Percentiles rank a stretch among this genome's conserved stretches.
These are phyloP conservation scores for Meandrusa payeni DNA, from an alignment of 2,888 invertebrate genomes.

Conservation along the genomic window DNA sequence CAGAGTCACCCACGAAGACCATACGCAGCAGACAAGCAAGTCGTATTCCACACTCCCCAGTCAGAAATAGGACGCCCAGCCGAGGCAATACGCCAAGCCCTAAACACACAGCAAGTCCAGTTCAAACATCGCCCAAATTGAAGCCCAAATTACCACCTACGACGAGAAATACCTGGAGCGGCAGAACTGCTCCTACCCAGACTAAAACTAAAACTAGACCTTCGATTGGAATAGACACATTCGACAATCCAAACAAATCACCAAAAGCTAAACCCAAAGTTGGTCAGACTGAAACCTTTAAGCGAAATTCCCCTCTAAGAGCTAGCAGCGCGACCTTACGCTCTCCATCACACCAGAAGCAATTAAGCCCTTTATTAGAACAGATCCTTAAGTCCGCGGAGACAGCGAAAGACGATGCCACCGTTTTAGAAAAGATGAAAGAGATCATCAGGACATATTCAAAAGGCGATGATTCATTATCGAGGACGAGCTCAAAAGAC, in stretches of 20 bases:
- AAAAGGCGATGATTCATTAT: conserved; percentile 68
- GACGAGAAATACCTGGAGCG: conserved; percentile 88
- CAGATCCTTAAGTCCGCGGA: conserved; percentile 87
- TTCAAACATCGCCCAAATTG: conserved; percentile 67
- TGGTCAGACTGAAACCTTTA: conserved; percentile 63
- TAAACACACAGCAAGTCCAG: conserved; percentile 55
- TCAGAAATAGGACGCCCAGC: conserved; percentile 56
- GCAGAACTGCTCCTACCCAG: conserved; percentile 76
- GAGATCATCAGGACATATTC: conserved; percentile 78
- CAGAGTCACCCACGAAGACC: conserved; percentile 62
- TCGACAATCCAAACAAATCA: conserved; percentile 81
- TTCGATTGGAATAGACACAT: conserved; percentile 63
- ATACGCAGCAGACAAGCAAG: conserved; percentile 66
- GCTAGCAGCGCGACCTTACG: conserved; percentile 69
- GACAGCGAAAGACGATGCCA: conserved; percentile 86
- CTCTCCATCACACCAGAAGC: conserved; percentile 82
- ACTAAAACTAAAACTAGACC: conserved; percentile 63
- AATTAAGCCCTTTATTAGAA: conserved; percentile 83
- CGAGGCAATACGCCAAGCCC: conserved; percentile 71
- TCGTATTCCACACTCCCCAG: conserved; percentile 71
- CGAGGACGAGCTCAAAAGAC: conserved; percentile 75
- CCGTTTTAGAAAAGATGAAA: conserved; percentile 88
- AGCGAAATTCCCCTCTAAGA: conserved; percentile 74
- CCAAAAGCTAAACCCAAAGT: conserved; percentile 73
- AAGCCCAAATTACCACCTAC: conserved; percentile 66